These are phyloP conservation scores for Ceratoteleas bidentatus DNA, from an alignment of 1,140 invertebrate genomes.

Conservation along the genomic window DNA sequence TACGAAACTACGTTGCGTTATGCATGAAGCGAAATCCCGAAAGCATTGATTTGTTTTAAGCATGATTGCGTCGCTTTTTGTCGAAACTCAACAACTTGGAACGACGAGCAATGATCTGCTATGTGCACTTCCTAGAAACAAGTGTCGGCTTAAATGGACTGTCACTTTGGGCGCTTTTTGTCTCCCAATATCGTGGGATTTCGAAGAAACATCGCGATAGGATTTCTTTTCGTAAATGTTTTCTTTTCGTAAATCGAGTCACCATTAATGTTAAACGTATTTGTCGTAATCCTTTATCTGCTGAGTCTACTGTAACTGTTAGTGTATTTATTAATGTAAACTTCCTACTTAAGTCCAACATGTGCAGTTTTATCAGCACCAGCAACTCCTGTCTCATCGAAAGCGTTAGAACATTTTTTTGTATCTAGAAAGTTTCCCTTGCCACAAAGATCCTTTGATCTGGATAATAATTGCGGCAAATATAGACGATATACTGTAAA, in stretches of 20 bases:
- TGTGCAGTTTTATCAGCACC: conserved; percentile 17
- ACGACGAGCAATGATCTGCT: conserved; percentile 16
- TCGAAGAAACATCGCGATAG: background rate
- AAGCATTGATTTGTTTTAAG: conserved; percentile 28
- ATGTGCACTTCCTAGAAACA: conserved; percentile 9
- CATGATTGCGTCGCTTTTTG: background rate
- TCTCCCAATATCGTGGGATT: background rate
- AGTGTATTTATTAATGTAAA: conserved; percentile 5
- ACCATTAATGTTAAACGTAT: no score
- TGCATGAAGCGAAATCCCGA: conserved; percentile 6
- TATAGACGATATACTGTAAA: conserved; percentile 58
- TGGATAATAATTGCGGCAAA: conserved; percentile 67
- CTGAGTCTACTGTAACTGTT: no score
- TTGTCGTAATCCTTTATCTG: background rate
- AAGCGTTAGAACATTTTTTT: conserved; percentile 48
- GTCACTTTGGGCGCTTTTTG: background rate
- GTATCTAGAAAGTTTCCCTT: conserved; percentile 41
- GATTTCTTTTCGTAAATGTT: conserved; percentile 1
- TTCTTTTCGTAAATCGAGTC: background rate
- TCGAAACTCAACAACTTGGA: background rate
- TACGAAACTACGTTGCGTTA: conserved; percentile 5
- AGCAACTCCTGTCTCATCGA: conserved; percentile 43
- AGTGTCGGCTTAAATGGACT: conserved; percentile 7
- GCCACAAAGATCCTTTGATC: conserved; percentile 66
- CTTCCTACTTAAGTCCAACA: background rate